These are phyloP conservation scores for Branchinecta sandiegonensis DNA, from an alignment of 2,888 invertebrate species.

Conservation along the genomic window DNA sequence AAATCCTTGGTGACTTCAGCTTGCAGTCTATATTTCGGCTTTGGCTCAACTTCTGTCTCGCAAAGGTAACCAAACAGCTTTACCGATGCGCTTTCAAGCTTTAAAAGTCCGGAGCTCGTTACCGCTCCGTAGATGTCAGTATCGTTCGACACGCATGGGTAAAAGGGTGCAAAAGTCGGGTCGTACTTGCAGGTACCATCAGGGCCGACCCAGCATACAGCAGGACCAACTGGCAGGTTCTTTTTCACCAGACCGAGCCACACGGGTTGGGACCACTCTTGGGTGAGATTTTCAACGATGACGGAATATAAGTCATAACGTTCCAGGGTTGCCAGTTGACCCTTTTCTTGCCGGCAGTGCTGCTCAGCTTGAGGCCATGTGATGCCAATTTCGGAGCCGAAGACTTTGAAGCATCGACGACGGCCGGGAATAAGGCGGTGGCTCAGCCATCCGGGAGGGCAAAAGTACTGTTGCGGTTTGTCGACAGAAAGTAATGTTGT, in stretches of 20 bases:
- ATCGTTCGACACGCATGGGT: neutral
- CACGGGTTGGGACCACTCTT: no score
- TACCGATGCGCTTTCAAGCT: neutral
- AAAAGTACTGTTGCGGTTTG: neutral
- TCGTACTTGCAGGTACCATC: no score
- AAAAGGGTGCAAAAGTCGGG: no score
- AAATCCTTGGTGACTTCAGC: neutral
- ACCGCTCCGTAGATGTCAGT: conserved; percentile 12
- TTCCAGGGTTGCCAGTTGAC: neutral
- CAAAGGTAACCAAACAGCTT: neutral
- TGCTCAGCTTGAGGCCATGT: neutral
- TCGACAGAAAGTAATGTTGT: neutral
- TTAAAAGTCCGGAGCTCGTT: neutral
- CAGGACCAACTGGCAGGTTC: no score
- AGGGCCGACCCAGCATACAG: no score
- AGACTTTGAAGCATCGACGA: neutral
- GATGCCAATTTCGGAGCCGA: neutral
- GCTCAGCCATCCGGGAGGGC: neutral
- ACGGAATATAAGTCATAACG: neutral
- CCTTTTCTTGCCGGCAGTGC: neutral
- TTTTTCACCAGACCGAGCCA: no score
- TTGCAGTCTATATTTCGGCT: neutral
- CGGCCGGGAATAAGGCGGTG: conserved; percentile 9
- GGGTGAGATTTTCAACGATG: no score
- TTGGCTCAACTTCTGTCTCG: neutral